phyloP scores from a whole-genome alignment of 1,140 invertebrate genomes.

The Nilaparvata lugens region DNA sequence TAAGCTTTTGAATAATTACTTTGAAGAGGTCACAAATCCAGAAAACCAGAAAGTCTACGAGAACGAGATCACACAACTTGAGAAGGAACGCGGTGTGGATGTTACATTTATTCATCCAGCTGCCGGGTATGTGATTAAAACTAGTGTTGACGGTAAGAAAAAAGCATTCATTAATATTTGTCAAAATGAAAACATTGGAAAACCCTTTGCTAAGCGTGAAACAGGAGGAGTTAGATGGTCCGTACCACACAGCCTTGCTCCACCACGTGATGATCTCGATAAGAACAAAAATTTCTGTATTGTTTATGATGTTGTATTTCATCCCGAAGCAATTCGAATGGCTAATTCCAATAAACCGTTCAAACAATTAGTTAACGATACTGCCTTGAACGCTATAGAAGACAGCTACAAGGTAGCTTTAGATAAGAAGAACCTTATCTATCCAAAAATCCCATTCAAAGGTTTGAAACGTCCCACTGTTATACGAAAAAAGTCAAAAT shows the following conservation, averaged over 20 bases:
- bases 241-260: slow-evolving; percentile 72
- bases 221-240: slow-evolving; percentile 68
- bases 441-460: slow-evolving; percentile 75
- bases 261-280: slow-evolving; percentile 73
- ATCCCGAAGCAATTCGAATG: slow-evolving; percentile 74
- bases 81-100: slow-evolving; percentile 79
- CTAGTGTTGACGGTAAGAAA: slow-evolving; percentile 61
- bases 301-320: slow-evolving; percentile 85
- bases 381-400: slow-evolving; percentile 74
- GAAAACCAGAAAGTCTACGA: slow-evolving; percentile 73
- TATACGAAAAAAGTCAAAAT: slow-evolving; percentile 51
- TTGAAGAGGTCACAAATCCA: slow-evolving; percentile 79
- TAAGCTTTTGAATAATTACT: slow-evolving; percentile 76
- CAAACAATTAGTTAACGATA: slow-evolving; percentile 66
- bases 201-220: slow-evolving; percentile 54
- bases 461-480: slow-evolving; percentile 61
- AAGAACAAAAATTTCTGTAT: slow-evolving; percentile 58
- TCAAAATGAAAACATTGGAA: slow-evolving; percentile 60
- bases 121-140: slow-evolving; percentile 84
- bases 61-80: slow-evolving; percentile 73
- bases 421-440: slow-evolving; percentile 71
- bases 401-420: slow-evolving; percentile 65
- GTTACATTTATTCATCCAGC: slow-evolving; percentile 81
- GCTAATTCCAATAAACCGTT: slow-evolving; percentile 63
- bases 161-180: slow-evolving; percentile 89